phyloP scores from a whole-genome alignment of 2,888 invertebrate species.

The Bruchidius siliquastri region DNA sequence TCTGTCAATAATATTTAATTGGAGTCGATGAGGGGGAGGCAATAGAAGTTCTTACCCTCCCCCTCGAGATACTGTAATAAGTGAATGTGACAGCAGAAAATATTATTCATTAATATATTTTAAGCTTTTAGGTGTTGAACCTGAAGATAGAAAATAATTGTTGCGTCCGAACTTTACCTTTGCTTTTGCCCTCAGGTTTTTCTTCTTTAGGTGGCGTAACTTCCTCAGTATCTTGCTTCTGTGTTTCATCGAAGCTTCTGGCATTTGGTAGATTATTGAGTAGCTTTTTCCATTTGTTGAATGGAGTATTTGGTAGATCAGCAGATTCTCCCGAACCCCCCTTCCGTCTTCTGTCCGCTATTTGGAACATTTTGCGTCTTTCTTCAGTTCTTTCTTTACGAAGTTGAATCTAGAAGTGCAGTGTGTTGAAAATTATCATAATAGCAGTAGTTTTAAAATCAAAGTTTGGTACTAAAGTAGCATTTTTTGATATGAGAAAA shows the following conservation, averaged over 20 bases:
- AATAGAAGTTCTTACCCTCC: too few species aligned
- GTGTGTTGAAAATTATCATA: not conserved
- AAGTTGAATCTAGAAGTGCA: conserved; percentile 62
- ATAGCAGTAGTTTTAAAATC: too few species aligned
- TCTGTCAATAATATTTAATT: too few species aligned
- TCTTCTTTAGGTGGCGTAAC: conserved; percentile 24
- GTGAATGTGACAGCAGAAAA: too few species aligned
- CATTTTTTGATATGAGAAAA: too few species aligned
- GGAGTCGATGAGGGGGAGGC: too few species aligned
- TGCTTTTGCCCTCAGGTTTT: conserved; percentile 27
- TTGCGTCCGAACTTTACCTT: conserved; percentile 24
- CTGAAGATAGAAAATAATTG: too few species aligned
- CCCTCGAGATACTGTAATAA: too few species aligned
- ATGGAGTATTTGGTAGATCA: conserved; percentile 58
- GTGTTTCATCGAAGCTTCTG: conserved; percentile 53
- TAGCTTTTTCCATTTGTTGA: conserved; percentile 67
- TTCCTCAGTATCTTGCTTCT: conserved; percentile 34
- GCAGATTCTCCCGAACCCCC: conserved; percentile 54
- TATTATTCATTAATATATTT: too few species aligned
- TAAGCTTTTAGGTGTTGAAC: too few species aligned
- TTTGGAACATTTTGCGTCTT: conserved; percentile 85
- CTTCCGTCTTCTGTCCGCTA: conserved; percentile 66
- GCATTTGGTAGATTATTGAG: conserved; percentile 56
- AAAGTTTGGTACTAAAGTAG: too few species aligned
- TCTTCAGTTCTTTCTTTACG: conserved; percentile 89